These are phyloP conservation scores for Eufriesea mexicana DNA, from an alignment of 1,140 invertebrate genomes.

Conservation along the genomic window DNA sequence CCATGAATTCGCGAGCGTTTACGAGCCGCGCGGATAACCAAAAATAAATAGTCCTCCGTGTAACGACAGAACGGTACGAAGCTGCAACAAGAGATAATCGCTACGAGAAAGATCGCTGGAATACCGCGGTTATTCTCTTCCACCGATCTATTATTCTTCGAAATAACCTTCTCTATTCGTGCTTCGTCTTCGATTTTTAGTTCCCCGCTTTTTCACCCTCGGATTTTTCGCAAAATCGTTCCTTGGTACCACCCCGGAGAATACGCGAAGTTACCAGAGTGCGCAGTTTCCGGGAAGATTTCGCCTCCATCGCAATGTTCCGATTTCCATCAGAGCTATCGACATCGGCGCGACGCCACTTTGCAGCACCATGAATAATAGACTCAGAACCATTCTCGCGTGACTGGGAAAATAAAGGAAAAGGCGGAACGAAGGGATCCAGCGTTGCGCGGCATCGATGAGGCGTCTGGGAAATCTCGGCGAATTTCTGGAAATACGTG, in stretches of 20 bases:
- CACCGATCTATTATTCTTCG: not conserved
- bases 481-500: constrained; percentile 48
- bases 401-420: constrained; percentile 20
- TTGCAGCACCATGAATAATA: constrained; percentile 19
- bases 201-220: not conserved
- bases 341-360: not conserved
- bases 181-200: not conserved
- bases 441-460: constrained; percentile 11
- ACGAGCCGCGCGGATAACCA: too few relatives aligned
- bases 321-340: constrained; percentile 35
- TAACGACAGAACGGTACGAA: too few relatives aligned
- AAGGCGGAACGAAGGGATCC: not conserved
- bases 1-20: too few relatives aligned
- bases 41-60: not conserved
- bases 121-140: too few relatives aligned
- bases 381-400: constrained; percentile 17
- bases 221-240: not conserved
- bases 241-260: not conserved
- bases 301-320: not conserved
- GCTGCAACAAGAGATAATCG: too few relatives aligned
- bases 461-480: constrained; percentile 31
- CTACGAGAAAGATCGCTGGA: too few relatives aligned
- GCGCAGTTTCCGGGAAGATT: not conserved
- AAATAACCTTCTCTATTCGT: not conserved
- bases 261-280: not conserved